Base-by-base conservation (phyloP, 2,113 vertebrate genomes). In the Ginglymostoma cirratum region DNA sequence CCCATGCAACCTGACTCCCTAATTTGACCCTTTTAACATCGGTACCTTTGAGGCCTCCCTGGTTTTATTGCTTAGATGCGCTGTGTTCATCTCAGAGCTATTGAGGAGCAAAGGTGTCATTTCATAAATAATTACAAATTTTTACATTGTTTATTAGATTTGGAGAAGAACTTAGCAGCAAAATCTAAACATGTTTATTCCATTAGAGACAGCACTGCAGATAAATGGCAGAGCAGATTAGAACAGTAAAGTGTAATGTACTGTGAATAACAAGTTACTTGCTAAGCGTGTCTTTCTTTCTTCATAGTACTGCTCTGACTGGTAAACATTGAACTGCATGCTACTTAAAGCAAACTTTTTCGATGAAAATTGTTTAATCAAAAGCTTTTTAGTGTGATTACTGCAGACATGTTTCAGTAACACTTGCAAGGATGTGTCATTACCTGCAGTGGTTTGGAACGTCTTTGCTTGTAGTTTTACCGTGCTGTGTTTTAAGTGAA, bases 191-290 rank as follows among this genome's bases (percentile, higher is more conserved):
- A 52, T 27, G 12, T 87, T 87, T 52, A 24, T 66, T 23, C 89
- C 61, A 66, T 61, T 61, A 61, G 12, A 14, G 52, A 55, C 52
- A 65, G 87, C 52, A 93, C 34, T 93, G 3, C 61, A 66, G 61
- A 65, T 67, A 66, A 93, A 66, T 66, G 15, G 30, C 89, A 92
- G 19, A 66, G 89, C 61, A n/a, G 61, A 65, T 61, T 42, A 21
- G 61, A 92, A 92, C 89, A 66, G 34, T 38, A 93, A 93, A 38
- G 61, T 42, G 45, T 52, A 87, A 87, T 52, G 85, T 87, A 65
- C 89, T 93, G 89, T 21, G 89, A 93, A 23, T 93, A 67, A 42
- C 89, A 93, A 38, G 89, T 93, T 93, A 21, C n/a, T 66, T 65
- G 19, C 61, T 66, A 93, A 38, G 65, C 34, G 21, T 23, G 34